Base-by-base conservation (phyloP, 2,113 vertebrate species). In the Calidris pygmaea region DNA sequence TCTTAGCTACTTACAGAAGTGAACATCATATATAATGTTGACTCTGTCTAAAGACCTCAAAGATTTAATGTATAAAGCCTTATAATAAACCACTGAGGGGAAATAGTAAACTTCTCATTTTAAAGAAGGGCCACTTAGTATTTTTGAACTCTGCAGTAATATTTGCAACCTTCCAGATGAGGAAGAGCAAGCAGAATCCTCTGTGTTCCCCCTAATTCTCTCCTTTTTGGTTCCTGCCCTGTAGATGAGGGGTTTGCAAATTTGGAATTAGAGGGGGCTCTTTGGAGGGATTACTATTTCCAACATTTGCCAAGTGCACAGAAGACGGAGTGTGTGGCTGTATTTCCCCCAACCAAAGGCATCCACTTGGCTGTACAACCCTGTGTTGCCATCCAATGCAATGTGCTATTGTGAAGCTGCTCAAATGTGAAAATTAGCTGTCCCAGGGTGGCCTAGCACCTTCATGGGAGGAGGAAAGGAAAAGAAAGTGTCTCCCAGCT, bases 321-420 rank as follows among this genome's bases (percentile, higher is more conserved):
- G 59, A 41, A 53, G 50, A 18, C 23, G 14, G 0, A 0, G 27
- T 29, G 2, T 7, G 6, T 16, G 29, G 34, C 43, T 73, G 16
- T 27, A 20, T 34, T 56, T 60, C 14, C 30, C 35, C 12, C 22
- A 58, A 12, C 8, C 50, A 20, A 43, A 80, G 29, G 20, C 29
- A 23, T 52, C 26, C 26, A 52, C 15, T 53, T 53, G 27, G 27
- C 52, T 53, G 52, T 53, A 30, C 9, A 9, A 53, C 16, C 52
- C 52, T 53, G 52, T 29, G 52, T 53, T 53, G 52, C 52, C 52
- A 71, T 37, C n/a, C 52, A 52, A 5, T 3, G 2, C 37, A 18
- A 12, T 22, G 32, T 50, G 11, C n/a, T 75, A 4, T 12, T 84
- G 29, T 59, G 19, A 67, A 78, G 26, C 18, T 30, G 22, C 23